phyloP scores from a whole-genome alignment of 2,797 vertebrate genomes.

The Sebastes trivittatus region DNA sequence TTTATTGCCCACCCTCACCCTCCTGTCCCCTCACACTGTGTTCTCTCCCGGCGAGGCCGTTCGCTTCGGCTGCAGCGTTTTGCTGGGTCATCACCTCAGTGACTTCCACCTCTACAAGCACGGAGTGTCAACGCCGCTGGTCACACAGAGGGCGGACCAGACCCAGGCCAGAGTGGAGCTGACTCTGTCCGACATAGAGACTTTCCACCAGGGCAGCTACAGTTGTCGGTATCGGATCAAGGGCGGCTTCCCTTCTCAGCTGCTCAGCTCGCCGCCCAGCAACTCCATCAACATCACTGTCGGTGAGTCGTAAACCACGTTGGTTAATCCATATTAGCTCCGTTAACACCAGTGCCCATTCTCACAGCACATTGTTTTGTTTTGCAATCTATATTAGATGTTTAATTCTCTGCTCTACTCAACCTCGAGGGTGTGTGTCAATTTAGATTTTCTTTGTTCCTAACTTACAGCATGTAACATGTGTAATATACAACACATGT shows the following conservation, averaged over 20 bases:
- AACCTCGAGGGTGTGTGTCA: background rate
- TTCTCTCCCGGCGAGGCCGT: slow-evolving; percentile 78
- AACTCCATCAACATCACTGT: slow-evolving; percentile 84
- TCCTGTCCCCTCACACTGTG: slow-evolving; percentile 76
- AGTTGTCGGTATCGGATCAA: slow-evolving; percentile 80
- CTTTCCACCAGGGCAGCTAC: slow-evolving; percentile 82
- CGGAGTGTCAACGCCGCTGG: slow-evolving; percentile 76
- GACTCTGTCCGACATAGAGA: slow-evolving; percentile 77
- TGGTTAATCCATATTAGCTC: background rate
- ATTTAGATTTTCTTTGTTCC: background rate
- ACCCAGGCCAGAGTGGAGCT: slow-evolving; percentile 75
- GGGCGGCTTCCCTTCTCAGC: slow-evolving; percentile 60
- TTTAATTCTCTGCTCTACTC: background rate
- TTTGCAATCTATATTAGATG: background rate
- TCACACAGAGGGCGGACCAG: slow-evolving; percentile 78
- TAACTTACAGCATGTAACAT: background rate
- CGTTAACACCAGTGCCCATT: background rate
- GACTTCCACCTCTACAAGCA: slow-evolving; percentile 82
- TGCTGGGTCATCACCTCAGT: slow-evolving; percentile 71
- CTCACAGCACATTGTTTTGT: background rate
- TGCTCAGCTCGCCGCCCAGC: slow-evolving; percentile 77
- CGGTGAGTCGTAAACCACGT: slow-evolving; percentile 68
- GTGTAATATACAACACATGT: background rate
- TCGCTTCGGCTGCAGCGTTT: slow-evolving; percentile 77
- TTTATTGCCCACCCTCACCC: slow-evolving; percentile 73